Evolutionary conservation across 1,140 invertebrate species (phyloP), one percentile per base, ranked within the genome.

Genomic region (Danaus melanippus): DNA sequence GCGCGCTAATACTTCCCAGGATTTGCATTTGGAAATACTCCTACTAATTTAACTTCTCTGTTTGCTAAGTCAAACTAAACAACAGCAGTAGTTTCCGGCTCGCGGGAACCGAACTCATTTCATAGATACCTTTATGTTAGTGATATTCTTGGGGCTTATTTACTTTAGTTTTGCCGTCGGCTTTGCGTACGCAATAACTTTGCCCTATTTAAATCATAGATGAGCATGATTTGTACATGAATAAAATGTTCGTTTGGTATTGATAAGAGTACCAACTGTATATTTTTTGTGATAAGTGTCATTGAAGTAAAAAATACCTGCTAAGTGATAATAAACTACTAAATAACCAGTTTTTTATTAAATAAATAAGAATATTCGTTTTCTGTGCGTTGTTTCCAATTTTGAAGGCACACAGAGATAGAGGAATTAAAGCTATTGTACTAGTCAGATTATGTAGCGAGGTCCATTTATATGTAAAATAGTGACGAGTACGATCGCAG

Each of bases 391-490:
- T 71, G 67, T 67, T 73, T 68, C 70, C 67, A 79, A 79, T 76
- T 76, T 71, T 59, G 52, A 64, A 73, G 71, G 67, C 71, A 76
- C 70, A 76, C 68, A 73, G 56, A 54, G 58, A 63, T 53, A 63
- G 63, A 62, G 72, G 76, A 85, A 85, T 84, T 79, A 82, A 80
- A 74, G 73, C 74, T 71, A 78, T 81, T 84, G 81, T 81, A 74
- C 81, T 76, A 78, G 76, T 77, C 64, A 74, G 79, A 82, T 83
- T 83, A 82, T 72, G 72, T 74, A 74, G 74, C 76, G 70, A 61
- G 69, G 74, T 79, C 77, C 80, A 86, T 86, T 86, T 84, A 80
- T 84, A 86, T 85, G 82, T 82, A 84, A 85, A 84, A 86, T 83
- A 81, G 79, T 79, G 78, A 79, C 73, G 78, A 69, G 76, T 69